These are phyloP conservation scores for Adelognathus sp. DNA, from an alignment of 2,888 invertebrate species.

Conservation along the genomic window DNA sequence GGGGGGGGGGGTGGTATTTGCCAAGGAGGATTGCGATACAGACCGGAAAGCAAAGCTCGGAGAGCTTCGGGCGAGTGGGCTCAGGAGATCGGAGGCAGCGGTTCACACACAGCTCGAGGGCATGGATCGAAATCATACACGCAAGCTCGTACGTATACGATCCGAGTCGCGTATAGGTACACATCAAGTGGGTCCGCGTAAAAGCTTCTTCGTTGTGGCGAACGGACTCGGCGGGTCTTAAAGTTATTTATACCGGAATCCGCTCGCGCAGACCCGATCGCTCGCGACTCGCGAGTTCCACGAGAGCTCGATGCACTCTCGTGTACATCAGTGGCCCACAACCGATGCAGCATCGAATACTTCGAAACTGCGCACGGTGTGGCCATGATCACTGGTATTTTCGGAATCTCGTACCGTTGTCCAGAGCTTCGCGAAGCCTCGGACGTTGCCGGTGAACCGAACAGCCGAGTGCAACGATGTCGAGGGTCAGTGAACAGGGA, in stretches of 20 bases:
- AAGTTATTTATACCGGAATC: slow-evolving; percentile 73
- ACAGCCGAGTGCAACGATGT: neutral
- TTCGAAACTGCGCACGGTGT: neutral
- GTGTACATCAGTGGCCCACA: slow-evolving; percentile 38
- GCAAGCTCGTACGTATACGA: slow-evolving; percentile 11
- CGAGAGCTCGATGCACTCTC: slow-evolving; percentile 42
- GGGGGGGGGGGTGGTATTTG: neutral
- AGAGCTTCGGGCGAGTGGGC: neutral
- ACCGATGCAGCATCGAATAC: slow-evolving; percentile 15
- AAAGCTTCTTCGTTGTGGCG: slow-evolving; percentile 27
- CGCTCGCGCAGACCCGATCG: slow-evolving; percentile 38
- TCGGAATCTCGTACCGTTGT: slow-evolving; percentile 36
- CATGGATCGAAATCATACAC: slow-evolving; percentile 20
- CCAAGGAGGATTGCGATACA: neutral
- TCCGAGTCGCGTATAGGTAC: neutral
- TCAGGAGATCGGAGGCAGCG: neutral
- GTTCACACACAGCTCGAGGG: neutral
- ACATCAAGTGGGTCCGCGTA: slow-evolving; percentile 10
- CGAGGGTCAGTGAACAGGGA: neutral
- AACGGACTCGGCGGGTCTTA: slow-evolving; percentile 56
- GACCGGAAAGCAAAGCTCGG: neutral
- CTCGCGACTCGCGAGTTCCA: slow-evolving; percentile 23
- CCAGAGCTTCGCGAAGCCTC: neutral
- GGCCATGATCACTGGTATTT: slow-evolving; percentile 31
- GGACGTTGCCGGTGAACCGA: neutral